These are phyloP conservation scores for Peromyscus melanophrys DNA, from an alignment of 2,797 vertebrate genomes.

Conservation along the genomic window DNA sequence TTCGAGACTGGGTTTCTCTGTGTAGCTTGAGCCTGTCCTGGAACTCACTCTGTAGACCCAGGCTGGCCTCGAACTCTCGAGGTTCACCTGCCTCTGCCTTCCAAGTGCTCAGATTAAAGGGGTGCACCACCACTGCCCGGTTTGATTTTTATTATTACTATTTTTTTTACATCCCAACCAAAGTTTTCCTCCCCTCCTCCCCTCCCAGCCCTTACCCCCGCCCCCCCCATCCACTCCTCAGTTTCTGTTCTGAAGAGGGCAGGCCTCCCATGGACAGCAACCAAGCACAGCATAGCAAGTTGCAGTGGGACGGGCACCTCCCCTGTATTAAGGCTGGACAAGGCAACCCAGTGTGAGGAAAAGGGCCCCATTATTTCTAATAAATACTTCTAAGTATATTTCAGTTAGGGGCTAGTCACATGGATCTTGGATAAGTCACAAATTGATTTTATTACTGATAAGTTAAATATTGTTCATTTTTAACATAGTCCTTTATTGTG, in stretches of 20 bases:
- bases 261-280: background rate
- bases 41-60: too few species aligned
- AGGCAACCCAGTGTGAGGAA: background rate
- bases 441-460: constrained; percentile 34
- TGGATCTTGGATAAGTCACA: background rate
- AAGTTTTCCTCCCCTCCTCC: background rate
- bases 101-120: too few species aligned
- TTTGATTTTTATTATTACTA: too few species aligned
- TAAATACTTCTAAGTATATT: constrained; percentile 49
- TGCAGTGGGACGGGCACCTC: background rate
- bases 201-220: background rate
- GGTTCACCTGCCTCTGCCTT: too few species aligned
- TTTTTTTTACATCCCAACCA: background rate
- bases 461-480: constrained; percentile 30
- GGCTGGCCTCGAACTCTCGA: too few species aligned
- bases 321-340: background rate
- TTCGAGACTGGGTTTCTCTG: background rate
- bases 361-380: background rate
- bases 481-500: constrained; percentile 5
- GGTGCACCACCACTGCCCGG: too few species aligned
- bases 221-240: background rate
- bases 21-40: too few species aligned
- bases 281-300: background rate
- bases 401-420: background rate
- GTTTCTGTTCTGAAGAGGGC: background rate